phyloP scores from a whole-genome alignment of 2,888 invertebrate genomes.

The Fissipunctia ypsillon region DNA sequence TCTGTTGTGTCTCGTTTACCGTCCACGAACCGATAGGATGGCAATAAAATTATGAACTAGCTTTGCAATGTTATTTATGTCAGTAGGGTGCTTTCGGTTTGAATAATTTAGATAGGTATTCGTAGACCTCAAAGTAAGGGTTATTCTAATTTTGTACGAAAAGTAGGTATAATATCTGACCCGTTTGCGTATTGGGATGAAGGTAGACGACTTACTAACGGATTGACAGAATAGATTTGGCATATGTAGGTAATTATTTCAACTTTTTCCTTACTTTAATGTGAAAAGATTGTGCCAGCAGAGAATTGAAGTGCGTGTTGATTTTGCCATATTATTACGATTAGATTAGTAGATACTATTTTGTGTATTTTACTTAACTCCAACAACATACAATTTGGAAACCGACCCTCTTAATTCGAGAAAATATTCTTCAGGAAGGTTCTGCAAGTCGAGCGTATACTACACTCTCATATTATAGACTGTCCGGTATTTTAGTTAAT shows the following conservation, averaged over 20 bases:
- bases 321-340: not conserved
- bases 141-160: no score
- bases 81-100: no score
- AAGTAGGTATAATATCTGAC: no score
- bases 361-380: not conserved
- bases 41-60: no score
- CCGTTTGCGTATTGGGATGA: no score
- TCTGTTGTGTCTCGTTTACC: no score
- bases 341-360: not conserved
- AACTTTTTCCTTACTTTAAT: not conserved
- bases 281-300: not conserved
- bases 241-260: not conserved
- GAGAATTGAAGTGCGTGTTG: accelerated
- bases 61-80: no score
- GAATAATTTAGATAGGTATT: not conserved
- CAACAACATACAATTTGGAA: not conserved
- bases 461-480: conserved; percentile 73
- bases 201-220: not conserved
- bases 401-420: not conserved
- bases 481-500: conserved; percentile 82
- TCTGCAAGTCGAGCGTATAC: conserved; percentile 70
- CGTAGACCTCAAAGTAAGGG: not conserved
- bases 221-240: no score
- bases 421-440: conserved; percentile 24
- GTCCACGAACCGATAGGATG: no score